These are phyloP conservation scores for Hippasteria phrygiana DNA, from an alignment of 53 echinoderm and acorn worm species.

Conservation along the genomic window DNA sequence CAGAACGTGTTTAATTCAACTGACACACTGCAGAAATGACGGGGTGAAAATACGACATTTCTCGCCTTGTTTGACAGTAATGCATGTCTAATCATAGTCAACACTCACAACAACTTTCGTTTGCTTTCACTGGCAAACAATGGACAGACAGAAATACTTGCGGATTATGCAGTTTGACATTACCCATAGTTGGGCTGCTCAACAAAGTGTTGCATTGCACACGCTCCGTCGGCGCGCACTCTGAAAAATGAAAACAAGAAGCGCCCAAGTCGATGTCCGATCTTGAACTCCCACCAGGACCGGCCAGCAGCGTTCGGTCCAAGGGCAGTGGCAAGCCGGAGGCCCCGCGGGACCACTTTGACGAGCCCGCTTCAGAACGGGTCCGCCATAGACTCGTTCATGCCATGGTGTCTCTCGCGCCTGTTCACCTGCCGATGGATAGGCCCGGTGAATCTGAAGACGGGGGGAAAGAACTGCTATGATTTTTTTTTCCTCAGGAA, in stretches of 20 bases:
- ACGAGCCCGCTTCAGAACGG: slow-evolving; percentile 37
- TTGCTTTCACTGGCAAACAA: not conserved
- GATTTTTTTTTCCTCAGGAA: not conserved
- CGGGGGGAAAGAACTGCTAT: not conserved
- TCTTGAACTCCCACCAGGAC: slow-evolving; percentile 59
- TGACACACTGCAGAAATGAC: not conserved
- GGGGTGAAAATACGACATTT: not conserved
- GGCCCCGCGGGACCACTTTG: slow-evolving; percentile 60
- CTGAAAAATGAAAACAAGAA: not conserved
- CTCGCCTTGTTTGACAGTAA: slow-evolving; percentile 24
- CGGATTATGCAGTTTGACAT: not conserved
- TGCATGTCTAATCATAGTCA: slow-evolving; percentile 45
- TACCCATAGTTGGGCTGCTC: not conserved
- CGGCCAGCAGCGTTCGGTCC: slow-evolving; percentile 20
- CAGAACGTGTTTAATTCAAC: not conserved
- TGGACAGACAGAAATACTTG: not conserved
- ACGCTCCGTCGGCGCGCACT: not conserved
- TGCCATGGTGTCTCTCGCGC: slow-evolving; percentile 23
- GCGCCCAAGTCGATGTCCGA: slow-evolving; percentile 30
- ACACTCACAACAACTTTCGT: not conserved
- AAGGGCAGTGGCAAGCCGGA: slow-evolving; percentile 42
- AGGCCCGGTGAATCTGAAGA: not conserved
- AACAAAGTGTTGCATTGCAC: not conserved
- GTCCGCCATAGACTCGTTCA: not conserved
- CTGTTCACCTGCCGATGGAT: slow-evolving; percentile 55